A percentile compares a stretch with the other conserved stretches of the same genome.
These are phyloP conservation scores for Dromius quadrimaculatus DNA, from an alignment of 2,888 invertebrate species.

Conservation along the genomic window DNA sequence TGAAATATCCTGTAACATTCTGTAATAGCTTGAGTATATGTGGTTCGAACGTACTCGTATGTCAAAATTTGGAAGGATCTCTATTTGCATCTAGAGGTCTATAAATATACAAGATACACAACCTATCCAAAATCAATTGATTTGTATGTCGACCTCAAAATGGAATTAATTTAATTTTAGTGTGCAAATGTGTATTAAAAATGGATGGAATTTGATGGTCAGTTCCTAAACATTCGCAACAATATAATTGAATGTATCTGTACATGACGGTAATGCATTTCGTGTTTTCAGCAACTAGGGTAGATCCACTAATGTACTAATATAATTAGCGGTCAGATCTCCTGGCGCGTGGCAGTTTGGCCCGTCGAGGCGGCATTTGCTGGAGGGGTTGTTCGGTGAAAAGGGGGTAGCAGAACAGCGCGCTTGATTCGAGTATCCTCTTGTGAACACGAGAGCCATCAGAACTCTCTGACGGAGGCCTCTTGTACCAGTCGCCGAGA, in stretches of 20 bases:
- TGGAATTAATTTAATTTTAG: too few species aligned
- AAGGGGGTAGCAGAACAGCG: too few species aligned
- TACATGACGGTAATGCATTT: conserved; percentile 41
- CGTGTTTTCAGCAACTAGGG: conserved; percentile 30
- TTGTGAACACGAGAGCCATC: conserved; percentile 48
- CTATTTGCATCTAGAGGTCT: too few species aligned
- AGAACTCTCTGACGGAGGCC: conserved; percentile 26
- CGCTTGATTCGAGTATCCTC: conserved; percentile 49
- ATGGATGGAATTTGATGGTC: not conserved
- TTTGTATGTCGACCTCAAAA: too few species aligned
- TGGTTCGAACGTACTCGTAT: too few species aligned
- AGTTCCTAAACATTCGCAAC: not conserved
- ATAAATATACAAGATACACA: too few species aligned
- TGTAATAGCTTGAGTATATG: too few species aligned
- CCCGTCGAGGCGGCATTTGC: not conserved
- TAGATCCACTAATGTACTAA: conserved; percentile 45
- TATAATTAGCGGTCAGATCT: conserved; percentile 49
- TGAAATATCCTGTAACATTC: too few species aligned
- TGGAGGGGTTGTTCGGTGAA: not conserved
- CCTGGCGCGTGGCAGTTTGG: not conserved
- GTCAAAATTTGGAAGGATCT: too few species aligned
- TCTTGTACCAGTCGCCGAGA: conserved; percentile 41
- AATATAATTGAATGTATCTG: conserved; percentile 42
- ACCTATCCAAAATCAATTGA: too few species aligned
- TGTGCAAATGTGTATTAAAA: not conserved